phyloP scores from a whole-genome alignment of 2,113 vertebrate species.

The Litocranius walleri region DNA sequence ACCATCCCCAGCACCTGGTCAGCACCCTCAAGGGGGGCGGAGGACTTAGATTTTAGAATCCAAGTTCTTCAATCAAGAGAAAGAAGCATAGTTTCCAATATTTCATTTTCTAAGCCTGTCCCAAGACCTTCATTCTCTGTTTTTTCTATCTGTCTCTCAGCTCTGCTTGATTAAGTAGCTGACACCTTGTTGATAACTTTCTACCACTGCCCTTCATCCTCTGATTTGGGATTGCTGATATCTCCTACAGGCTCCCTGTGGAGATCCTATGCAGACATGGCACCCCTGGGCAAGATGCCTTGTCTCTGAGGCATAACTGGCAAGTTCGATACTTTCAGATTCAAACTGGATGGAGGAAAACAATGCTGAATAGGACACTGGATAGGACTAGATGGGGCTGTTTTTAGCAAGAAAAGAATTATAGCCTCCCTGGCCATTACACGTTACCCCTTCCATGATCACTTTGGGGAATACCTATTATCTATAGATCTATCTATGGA shows the following conservation, averaged over 20 bases:
- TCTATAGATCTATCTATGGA: background rate
- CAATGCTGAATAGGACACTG: background rate
- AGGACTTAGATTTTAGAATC: background rate
- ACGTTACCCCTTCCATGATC: background rate
- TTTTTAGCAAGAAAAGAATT: background rate
- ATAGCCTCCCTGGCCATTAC: background rate
- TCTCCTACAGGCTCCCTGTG: background rate
- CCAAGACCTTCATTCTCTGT: background rate
- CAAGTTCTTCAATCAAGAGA: background rate
- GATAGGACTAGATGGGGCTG: background rate
- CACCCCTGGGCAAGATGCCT: background rate
- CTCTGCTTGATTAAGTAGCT: background rate
- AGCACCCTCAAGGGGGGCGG: accelerated
- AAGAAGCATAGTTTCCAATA: background rate
- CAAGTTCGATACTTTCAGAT: background rate
- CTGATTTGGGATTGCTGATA: background rate
- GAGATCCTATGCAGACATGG: background rate
- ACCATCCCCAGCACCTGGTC: background rate
- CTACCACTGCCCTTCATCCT: background rate
- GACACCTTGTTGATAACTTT: background rate
- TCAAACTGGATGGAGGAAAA: background rate
- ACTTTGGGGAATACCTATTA: background rate
- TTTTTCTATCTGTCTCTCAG: background rate
- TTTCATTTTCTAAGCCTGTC: background rate
- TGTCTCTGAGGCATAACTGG: background rate